Evolutionary conservation across 2,113 vertebrate genomes (phyloP).

Genomic region (Xiphophorus hellerii): DNA sequence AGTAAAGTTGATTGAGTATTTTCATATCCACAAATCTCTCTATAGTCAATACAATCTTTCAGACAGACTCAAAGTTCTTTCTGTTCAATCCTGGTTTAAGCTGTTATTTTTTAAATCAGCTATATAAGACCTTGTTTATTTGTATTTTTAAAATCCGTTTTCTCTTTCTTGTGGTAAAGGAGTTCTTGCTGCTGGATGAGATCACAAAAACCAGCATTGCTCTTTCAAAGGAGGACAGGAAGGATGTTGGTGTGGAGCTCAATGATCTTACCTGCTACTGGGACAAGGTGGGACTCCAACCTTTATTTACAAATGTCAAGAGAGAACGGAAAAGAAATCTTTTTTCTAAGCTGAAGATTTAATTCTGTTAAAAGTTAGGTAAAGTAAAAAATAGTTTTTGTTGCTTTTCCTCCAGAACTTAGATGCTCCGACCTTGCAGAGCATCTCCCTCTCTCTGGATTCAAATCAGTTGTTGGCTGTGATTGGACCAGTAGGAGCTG

Average conservation of each 20-base stretch:
- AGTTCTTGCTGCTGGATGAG: slow-evolving; percentile 88
- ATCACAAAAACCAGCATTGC: slow-evolving; percentile 58
- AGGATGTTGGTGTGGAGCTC: slow-evolving; percentile 72
- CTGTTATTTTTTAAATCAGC: neutral
- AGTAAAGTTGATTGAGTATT: neutral
- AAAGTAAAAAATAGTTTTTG: neutral
- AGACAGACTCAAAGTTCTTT: too few species aligned
- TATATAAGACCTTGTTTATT: too few species aligned
- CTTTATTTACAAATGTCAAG: neutral
- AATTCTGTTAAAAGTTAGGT: neutral
- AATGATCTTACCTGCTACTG: slow-evolving; percentile 88
- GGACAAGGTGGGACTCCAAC: slow-evolving; percentile 83
- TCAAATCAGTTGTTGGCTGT: slow-evolving; percentile 87
- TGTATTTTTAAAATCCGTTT: neutral
- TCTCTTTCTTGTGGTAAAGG: slow-evolving; percentile 60
- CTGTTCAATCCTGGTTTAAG: neutral
- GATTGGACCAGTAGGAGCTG: slow-evolving; percentile 94
- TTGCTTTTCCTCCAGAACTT: slow-evolving; percentile 68
- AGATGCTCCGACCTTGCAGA: slow-evolving; percentile 86
- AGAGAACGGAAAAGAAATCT: neutral
- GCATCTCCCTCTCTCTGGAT: slow-evolving; percentile 83
- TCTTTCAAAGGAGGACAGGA: slow-evolving; percentile 60
- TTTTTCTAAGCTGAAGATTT: too few species aligned
- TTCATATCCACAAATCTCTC: neutral
- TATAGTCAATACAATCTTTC: too few species aligned